Conservation (phyloP, 2,888 invertebrate genomes). For the Junonia oenone region DNA sequence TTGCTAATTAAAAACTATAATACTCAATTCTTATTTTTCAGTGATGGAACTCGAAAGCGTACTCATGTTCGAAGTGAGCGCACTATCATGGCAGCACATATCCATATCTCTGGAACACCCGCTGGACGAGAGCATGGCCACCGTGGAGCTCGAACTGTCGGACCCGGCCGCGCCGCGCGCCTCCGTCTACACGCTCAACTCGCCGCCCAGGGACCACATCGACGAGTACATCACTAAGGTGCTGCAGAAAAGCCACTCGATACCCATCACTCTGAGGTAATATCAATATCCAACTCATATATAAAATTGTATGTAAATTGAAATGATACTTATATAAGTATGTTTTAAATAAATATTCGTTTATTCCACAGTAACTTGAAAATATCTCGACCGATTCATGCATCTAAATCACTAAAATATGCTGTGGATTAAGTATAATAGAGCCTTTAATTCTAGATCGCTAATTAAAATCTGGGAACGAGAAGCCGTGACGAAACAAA, state of each 20-base stretch:
- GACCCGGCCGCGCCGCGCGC: conserved; percentile 90
- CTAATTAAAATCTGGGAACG: conserved; percentile 92
- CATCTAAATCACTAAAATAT: too few relatives aligned
- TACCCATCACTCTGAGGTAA: conserved; percentile 92
- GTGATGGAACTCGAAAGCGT: conserved; percentile 83
- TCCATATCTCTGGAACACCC: conserved; percentile 96
- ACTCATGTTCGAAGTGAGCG: conserved; percentile 95
- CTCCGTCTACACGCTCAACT: conserved; percentile 83
- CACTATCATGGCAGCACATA: conserved; percentile 92
- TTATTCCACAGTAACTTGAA: too few relatives aligned
- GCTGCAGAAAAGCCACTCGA: conserved; percentile 93
- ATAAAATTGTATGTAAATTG: too few relatives aligned
- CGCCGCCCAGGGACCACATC: conserved; percentile 54
- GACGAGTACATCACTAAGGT: conserved; percentile 77
- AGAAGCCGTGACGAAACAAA: conserved; percentile 79
- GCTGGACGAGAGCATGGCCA: conserved; percentile 93
- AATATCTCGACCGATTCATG: too few relatives aligned
- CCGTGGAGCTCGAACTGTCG: conserved; percentile 91
- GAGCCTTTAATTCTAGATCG: too few relatives aligned
- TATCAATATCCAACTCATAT: too few relatives aligned
- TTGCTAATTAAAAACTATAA: too few relatives aligned
- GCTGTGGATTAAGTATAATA: too few relatives aligned
- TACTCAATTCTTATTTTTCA: conserved; percentile 1
- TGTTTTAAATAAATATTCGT: too few relatives aligned
- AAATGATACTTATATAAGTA: too few relatives aligned